Evolutionary conservation across 2,113 vertebrate species (phyloP).

Genomic region (Scytalopus superciliaris): DNA sequence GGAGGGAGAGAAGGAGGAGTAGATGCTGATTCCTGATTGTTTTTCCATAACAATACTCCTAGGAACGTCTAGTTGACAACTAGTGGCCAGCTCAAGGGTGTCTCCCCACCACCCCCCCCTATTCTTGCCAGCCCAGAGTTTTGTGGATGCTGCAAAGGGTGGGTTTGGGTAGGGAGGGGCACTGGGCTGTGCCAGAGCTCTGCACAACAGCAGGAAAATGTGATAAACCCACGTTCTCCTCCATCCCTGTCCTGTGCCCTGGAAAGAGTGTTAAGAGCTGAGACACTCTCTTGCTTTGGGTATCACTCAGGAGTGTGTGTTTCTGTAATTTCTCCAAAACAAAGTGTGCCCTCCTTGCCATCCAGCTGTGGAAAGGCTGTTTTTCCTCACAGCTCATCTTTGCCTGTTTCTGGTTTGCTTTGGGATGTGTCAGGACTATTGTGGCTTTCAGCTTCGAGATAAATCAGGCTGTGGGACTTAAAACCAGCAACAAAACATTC

Average conservation of each 20-base stretch:
- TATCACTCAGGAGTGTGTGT: background rate
- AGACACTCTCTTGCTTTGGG: accelerated
- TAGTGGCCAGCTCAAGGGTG: background rate
- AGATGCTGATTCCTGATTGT: background rate
- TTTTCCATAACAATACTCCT: background rate
- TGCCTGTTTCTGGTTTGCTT: background rate
- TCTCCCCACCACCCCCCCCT: background rate
- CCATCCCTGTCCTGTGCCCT: accelerated
- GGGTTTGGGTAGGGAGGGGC: background rate
- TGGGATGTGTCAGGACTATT: background rate
- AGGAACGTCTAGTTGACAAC: background rate
- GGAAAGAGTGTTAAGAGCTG: background rate
- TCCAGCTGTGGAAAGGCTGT: background rate
- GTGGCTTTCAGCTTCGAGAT: background rate
- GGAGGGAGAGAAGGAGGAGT: background rate
- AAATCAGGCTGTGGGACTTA: background rate
- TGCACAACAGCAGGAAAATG: background rate
- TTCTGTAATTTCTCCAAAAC: background rate
- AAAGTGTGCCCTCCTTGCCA: background rate
- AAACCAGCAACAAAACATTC: background rate
- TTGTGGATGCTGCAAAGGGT: no score
- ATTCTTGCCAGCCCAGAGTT: background rate
- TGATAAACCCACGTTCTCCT: background rate
- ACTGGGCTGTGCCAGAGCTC: background rate
- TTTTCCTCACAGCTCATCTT: background rate